Percentiles rank a stretch among this genome's conserved stretches.
These are phyloP conservation scores for Nesospiza acunhae DNA, from an alignment of 2,113 vertebrate genomes.

Conservation along the genomic window DNA sequence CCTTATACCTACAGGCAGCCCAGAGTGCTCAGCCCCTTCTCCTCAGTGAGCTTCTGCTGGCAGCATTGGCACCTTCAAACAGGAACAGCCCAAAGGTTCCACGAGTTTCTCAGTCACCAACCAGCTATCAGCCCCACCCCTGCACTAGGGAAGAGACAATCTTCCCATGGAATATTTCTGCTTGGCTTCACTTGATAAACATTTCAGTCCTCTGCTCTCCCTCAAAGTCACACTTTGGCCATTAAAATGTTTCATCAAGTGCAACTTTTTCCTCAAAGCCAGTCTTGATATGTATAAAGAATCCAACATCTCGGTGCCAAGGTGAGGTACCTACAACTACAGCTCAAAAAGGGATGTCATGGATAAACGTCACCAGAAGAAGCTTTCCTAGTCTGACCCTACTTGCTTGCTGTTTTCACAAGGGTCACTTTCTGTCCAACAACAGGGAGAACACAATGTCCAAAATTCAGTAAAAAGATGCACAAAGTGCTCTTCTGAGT, in stretches of 20 bases:
- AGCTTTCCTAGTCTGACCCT: neutral
- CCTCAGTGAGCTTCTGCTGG: neutral
- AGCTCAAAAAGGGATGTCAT: neutral
- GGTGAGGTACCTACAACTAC: neutral
- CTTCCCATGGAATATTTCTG: neutral
- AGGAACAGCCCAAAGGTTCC: accelerated
- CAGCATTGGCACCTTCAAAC: neutral
- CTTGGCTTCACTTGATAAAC: neutral
- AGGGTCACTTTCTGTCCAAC: neutral
- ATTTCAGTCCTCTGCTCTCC: neutral
- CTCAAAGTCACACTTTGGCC: neutral
- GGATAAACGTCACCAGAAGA: neutral
- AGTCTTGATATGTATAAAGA: neutral
- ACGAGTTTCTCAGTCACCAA: neutral
- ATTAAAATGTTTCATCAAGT: neutral
- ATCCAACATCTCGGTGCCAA: accelerated
- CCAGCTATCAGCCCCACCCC: neutral
- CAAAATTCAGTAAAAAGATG: neutral
- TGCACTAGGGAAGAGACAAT: neutral
- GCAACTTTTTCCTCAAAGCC: neutral
- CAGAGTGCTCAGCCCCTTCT: neutral
- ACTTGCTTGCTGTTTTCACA: neutral
- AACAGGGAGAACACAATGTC: neutral
- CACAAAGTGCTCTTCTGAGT: neutral
- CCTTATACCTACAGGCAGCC: neutral